Percentiles rank a stretch among this genome's conserved stretches.
Evolutionary conservation across 2,888 invertebrate genomes (phyloP).

Genomic region (Busseola fusca): DNA sequence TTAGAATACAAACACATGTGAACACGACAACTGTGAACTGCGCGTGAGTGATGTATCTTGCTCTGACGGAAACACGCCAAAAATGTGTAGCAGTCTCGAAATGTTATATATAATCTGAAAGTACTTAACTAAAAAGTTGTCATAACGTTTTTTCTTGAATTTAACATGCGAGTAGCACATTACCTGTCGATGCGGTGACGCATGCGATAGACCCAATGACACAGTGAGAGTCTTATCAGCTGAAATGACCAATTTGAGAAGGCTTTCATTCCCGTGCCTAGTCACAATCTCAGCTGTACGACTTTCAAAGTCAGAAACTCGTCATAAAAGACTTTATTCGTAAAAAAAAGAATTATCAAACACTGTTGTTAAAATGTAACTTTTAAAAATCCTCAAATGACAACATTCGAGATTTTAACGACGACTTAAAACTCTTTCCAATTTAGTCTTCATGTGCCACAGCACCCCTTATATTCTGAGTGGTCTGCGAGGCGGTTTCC

Average conservation of each 20-base stretch:
- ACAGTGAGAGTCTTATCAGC: background rate
- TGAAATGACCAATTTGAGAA: background rate
- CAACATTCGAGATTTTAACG: background rate
- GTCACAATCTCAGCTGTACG: background rate
- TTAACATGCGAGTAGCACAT: background rate
- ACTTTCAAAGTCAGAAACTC: background rate
- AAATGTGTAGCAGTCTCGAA: slow-evolving; percentile 19
- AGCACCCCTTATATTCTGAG: background rate
- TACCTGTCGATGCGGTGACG: background rate
- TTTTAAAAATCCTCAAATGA: background rate
- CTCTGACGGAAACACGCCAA: slow-evolving; percentile 41
- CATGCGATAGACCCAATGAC: no score
- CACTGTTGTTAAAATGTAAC: no score
- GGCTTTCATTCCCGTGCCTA: background rate
- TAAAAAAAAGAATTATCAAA: background rate
- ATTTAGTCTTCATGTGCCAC: background rate
- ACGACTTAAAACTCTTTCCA: background rate
- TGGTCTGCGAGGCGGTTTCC: background rate
- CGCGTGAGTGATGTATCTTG: slow-evolving; percentile 43
- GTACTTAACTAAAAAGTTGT: background rate
- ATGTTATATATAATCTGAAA: slow-evolving; percentile 10
- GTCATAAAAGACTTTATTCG: background rate
- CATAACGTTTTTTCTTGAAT: background rate
- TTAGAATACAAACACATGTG: slow-evolving; percentile 48
- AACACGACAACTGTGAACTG: slow-evolving; percentile 26